phyloP scores from a whole-genome alignment of 2,113 vertebrate species.

The Sminthopsis crassicaudata region DNA sequence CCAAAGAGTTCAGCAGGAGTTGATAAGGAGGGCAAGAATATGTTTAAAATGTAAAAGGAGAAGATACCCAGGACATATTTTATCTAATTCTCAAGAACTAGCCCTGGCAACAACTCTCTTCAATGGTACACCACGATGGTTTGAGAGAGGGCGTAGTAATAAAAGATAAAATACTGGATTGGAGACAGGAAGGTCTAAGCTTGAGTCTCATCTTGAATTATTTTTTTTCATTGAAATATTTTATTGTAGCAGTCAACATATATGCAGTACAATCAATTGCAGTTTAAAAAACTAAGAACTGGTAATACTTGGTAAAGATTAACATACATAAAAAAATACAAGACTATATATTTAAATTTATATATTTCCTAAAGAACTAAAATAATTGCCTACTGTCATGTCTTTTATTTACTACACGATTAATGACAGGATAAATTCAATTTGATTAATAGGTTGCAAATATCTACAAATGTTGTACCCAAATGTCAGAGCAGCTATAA shows the following conservation, averaged over 20 bases:
- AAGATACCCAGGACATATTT: not conserved
- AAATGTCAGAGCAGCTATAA: slow-evolving; percentile 75
- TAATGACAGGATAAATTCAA: slow-evolving; percentile 82
- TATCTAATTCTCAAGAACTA: not conserved
- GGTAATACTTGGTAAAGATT: slow-evolving; percentile 77
- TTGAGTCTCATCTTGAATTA: not conserved
- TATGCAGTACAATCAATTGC: slow-evolving; percentile 72
- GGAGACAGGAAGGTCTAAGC: not conserved
- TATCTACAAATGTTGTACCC: slow-evolving; percentile 75
- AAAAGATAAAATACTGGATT: not conserved
- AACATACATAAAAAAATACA: slow-evolving; percentile 80
- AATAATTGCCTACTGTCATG: slow-evolving; percentile 77
- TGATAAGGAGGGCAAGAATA: not conserved
- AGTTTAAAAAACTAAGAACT: slow-evolving; percentile 81
- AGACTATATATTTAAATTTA: slow-evolving; percentile 83
- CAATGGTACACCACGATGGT: not conserved
- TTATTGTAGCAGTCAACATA: slow-evolving; percentile 85
- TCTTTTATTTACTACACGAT: slow-evolving; percentile 81
- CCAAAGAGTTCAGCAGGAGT: not conserved
- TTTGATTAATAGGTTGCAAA: slow-evolving; percentile 77
- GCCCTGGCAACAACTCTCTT: not conserved
- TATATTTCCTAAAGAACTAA: slow-evolving; percentile 76
- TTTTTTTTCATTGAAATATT: slow-evolving; percentile 78
- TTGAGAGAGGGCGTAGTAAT: not conserved
- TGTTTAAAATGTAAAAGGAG: not conserved